Evolutionary conservation across 2,888 invertebrate genomes (phyloP), one percentile per base, ranked within the genome.

Genomic region (Cheiracanthium punctorium): DNA sequence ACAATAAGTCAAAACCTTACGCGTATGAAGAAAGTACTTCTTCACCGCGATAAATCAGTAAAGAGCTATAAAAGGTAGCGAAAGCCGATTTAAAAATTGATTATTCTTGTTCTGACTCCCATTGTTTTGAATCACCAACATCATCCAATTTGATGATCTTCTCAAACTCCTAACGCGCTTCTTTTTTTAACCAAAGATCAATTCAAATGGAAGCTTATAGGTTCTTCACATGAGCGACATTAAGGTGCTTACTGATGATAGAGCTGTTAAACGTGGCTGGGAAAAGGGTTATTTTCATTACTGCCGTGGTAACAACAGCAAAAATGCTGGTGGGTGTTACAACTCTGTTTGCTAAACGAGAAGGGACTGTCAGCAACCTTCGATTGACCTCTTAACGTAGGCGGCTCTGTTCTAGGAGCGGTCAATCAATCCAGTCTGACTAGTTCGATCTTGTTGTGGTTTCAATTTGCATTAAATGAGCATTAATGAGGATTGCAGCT

Each of bases 141-240:
- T 67, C 32, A 32, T 29, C 32, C 17, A 28, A 52, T 33, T 12
- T 33, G 12, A 37, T 17, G 14, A 41, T 32, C 67, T 77, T 77
- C 41, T 48, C 4, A 32, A 77, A 67, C 12, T 7, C 52, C 0
- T 17, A 7, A 17, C 8, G n/a, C 24, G 8, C 33, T 43, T 52
- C 4, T 65, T 28, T 76, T 5, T 41, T 41, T 41, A 17, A n/a
- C n/a, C n/a, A n/a, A n/a, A 41, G 20, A 17, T 24, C 7, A 17
- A 30, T 48, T 28, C 43, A 77, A n/a, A n/a, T 28, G 65, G 30
- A 33, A 58, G 33, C 24, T 65, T 67, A 48, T n/a, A 48, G 67
- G 67, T 67, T 77, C 69, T 77, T 77, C 67, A 77, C 76, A 77
- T 48, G 30, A 17, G 69, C 41, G 67, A 65, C 37, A 67, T 24